These are phyloP conservation scores for Zosterops borbonicus DNA, from an alignment of 2,113 vertebrate genomes.

Conservation along the genomic window DNA sequence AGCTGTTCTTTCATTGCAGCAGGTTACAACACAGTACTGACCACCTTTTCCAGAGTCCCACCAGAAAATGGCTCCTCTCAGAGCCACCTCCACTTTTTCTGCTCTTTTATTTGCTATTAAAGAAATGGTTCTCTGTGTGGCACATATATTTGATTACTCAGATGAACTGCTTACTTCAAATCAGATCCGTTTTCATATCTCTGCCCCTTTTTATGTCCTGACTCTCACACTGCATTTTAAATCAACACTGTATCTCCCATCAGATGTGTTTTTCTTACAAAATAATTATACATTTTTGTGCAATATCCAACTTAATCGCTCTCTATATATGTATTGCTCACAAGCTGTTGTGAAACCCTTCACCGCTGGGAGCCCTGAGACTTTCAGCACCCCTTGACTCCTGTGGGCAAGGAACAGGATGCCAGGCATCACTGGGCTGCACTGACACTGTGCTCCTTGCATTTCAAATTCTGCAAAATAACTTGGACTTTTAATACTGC, in stretches of 20 bases:
- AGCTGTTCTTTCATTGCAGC: accelerated
- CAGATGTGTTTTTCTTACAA: neutral
- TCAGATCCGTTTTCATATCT: neutral
- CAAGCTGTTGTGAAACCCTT: neutral
- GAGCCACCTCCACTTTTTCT: neutral
- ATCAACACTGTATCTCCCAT: neutral
- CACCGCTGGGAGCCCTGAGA: neutral
- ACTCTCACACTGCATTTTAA: neutral
- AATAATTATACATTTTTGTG: neutral
- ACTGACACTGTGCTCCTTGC: neutral
- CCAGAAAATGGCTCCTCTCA: neutral
- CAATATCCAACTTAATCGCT: neutral
- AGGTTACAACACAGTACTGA: neutral
- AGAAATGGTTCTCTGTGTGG: neutral
- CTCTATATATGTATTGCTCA: neutral
- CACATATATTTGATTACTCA: neutral
- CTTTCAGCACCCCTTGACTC: neutral
- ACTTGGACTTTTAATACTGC: neutral
- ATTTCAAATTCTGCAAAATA: neutral
- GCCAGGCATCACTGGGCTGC: neutral
- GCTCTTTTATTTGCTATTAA: neutral
- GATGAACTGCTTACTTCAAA: neutral
- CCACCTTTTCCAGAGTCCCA: neutral
- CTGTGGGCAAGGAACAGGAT: neutral
- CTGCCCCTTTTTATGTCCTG: neutral